Conservation (phyloP, 2,797 vertebrate genomes). For the Apogon hyalosoma region DNA sequence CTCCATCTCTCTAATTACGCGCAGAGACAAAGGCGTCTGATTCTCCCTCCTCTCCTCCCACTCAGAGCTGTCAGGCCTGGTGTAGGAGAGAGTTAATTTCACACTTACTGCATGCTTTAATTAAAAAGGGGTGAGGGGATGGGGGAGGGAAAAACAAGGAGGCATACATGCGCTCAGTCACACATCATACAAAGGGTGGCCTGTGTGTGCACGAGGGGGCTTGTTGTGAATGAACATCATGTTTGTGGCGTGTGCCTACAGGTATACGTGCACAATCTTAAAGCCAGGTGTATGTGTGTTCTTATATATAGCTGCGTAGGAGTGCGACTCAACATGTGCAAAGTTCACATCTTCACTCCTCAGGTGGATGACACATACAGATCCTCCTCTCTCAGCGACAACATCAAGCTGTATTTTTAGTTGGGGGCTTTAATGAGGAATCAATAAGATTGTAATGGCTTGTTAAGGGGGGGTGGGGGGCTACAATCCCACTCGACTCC, state of each 20-base stretch:
- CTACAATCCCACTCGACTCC: constrained; percentile 32
- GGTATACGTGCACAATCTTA: constrained; percentile 26
- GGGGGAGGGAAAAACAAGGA: constrained; percentile 61
- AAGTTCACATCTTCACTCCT: constrained; percentile 46
- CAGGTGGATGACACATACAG: constrained; percentile 46
- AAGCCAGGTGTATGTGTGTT: constrained; percentile 43
- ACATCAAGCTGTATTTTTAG: constrained; percentile 70
- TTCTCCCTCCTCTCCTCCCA: constrained; percentile 85
- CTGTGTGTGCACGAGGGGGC: constrained; percentile 42
- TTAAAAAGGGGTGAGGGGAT: constrained; percentile 80
- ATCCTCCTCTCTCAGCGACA: constrained; percentile 47
- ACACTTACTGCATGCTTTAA: constrained; percentile 89
- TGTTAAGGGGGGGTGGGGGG: constrained; percentile 47
- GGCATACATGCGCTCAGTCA: constrained; percentile 66
- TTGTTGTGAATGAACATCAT: constrained; percentile 47
- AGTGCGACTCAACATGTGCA: constrained; percentile 22
- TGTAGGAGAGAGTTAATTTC: constrained; percentile 89
- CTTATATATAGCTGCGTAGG: constrained; percentile 44
- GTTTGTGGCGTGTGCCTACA: constrained; percentile 44
- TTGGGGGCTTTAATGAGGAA: constrained; percentile 68
- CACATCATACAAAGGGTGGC: constrained; percentile 63
- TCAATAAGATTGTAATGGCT: constrained; percentile 75
- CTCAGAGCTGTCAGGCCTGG: constrained; percentile 84
- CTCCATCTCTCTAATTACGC: constrained; percentile 83
- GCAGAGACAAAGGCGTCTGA: constrained; percentile 84